Percentiles rank a stretch among this genome's conserved stretches.
phyloP scores from a whole-genome alignment of 1,140 invertebrate genomes.

The Zaprionus davidi region DNA sequence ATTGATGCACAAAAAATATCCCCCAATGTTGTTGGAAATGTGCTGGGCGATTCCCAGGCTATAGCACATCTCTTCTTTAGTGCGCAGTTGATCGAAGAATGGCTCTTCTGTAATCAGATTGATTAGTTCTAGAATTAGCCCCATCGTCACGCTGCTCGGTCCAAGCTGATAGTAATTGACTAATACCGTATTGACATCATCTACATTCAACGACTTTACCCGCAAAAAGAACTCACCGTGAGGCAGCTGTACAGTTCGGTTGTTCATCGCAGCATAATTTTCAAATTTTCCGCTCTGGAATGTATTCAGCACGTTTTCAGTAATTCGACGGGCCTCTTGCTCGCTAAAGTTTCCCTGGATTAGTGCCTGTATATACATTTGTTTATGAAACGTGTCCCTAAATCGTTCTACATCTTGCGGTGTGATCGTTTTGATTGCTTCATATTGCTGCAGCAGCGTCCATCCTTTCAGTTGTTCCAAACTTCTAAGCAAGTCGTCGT shows the following conservation, averaged over 20 bases:
- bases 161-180: constrained; percentile 96
- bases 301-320: constrained; percentile 72
- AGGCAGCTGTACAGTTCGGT: constrained; percentile 86
- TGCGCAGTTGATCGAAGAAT: constrained; percentile 93
- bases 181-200: constrained; percentile 92
- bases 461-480: constrained; percentile 45
- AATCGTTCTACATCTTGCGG: constrained; percentile 39
- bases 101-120: constrained; percentile 92
- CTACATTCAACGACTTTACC: constrained; percentile 88
- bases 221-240: constrained; percentile 87
- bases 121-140: constrained; percentile 91
- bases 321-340: constrained; percentile 86
- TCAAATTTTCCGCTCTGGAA: constrained; percentile 71
- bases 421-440: constrained; percentile 43
- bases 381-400: constrained; percentile 45
- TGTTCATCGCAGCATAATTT: constrained; percentile 54
- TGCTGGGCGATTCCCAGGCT: constrained; percentile 88
- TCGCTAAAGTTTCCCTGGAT: constrained; percentile 86
- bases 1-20: constrained; percentile 89
- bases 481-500: constrained; percentile 89
- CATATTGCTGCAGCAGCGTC: constrained; percentile 51
- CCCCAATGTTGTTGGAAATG: constrained; percentile 89
- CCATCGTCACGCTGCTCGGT: constrained; percentile 86
- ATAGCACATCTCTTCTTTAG: constrained; percentile 95
- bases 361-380: constrained; percentile 55